Evolutionary conservation across 2,888 invertebrate species (phyloP), one percentile per base, ranked within the genome.

Genomic region (Aquatica leii): DNA sequence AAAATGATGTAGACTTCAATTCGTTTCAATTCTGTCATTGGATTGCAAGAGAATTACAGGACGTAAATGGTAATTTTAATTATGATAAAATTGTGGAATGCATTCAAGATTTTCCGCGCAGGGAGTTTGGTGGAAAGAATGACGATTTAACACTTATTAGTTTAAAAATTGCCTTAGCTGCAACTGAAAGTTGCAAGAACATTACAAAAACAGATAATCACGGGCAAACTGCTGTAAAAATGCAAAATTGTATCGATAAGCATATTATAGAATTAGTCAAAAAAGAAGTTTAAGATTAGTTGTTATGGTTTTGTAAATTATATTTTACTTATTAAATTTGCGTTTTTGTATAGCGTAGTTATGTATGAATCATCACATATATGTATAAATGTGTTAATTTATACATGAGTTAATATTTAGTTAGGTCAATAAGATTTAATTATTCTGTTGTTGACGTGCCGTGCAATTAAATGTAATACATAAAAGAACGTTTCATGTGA

Each of bases 241-340:
- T 46, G 5, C 52, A 52, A 43, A 59, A 59, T 14, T 52, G 52
- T 8, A 31, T 58, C 12, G 53, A 54, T 21, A 54, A 41, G 20
- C 34, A 21, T 20, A 37, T 54, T n/a, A 41, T 54, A 2, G 53
- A 54, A 12, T 54, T 54, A 15, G 14, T 54, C 1, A 6, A 54
- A 24, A 14, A 41, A 21, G 53, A 40, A 20, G 34, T 34, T 8
- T 51, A 20, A 11, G n/a, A n/a, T n/a, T n/a, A n/a, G n/a, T n/a
- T n/a, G 3, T 48, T 18, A 12, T 15, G 21, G 12, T 17, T 17
- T n/a, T 40, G n/a, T 40, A 40, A 31, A 6, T 31, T 40, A 12
- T 40, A n/a, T 40, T 40, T 40, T 40, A 14, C 12, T 40, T 40
- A 8, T 6, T n/a, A 40, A n/a, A 12, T 40, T n/a, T n/a, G n/a